Evolutionary conservation across 2,888 invertebrate genomes (phyloP).

Genomic region (Papilio elwesi): DNA sequence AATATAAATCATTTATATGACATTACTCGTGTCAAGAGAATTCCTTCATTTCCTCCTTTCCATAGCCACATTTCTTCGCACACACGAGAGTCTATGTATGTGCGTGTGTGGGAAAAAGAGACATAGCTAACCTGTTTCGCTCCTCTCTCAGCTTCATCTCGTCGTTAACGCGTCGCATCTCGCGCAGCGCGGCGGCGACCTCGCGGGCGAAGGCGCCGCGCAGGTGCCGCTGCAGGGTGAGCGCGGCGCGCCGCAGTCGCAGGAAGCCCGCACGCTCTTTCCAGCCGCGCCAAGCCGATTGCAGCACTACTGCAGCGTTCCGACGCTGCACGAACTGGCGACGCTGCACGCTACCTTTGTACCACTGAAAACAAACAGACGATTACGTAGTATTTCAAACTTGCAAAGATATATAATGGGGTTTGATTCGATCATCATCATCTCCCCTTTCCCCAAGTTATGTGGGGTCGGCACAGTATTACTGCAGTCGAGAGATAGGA

Average conservation of each 20-base stretch:
- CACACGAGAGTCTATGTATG: no score
- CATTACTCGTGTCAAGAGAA: no score
- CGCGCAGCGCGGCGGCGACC: constrained; percentile 92
- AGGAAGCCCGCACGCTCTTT: constrained; percentile 92
- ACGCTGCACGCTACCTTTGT: constrained; percentile 86
- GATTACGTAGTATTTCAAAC: not conserved
- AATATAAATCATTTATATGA: no score
- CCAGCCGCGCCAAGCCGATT: constrained; percentile 94
- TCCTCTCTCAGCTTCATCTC: constrained; percentile 92
- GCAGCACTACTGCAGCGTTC: constrained; percentile 89
- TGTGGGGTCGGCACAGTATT: no score
- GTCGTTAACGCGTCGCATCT: constrained; percentile 93
- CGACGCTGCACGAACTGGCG: constrained; percentile 87
- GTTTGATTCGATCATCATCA: no score
- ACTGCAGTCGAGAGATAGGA: no score
- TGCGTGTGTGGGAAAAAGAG: not conserved
- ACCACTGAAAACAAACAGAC: constrained; percentile 70
- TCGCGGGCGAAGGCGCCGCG: constrained; percentile 96
- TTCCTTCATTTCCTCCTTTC: no score
- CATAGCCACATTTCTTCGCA: no score
- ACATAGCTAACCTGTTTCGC: constrained; percentile 66
- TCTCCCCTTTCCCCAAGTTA: no score
- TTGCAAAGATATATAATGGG: no score
- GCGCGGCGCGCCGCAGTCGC: constrained; percentile 90
- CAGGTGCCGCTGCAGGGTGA: constrained; percentile 93